Evolutionary conservation across 2,888 invertebrate genomes (phyloP), one percentile per base, ranked within the genome.

Genomic region (Ethmia dodecea): DNA sequence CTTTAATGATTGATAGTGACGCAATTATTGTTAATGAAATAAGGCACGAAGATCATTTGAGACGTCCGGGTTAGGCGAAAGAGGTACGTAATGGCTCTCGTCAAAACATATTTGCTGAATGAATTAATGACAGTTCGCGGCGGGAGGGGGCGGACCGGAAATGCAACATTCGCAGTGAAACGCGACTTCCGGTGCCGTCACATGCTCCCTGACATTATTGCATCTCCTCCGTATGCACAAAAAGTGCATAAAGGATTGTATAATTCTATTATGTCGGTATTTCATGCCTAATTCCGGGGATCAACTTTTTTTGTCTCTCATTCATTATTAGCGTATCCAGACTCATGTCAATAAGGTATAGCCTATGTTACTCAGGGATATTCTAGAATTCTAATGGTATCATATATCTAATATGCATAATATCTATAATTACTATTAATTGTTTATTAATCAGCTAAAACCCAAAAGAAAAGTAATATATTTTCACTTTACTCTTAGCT

Each of bases 101-200:
- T 84, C 84, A 83, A 66, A 84, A 83, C 75, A 80, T 81, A 75
- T 39, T 84, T 80, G 79, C 81, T 68, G 73, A 71, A 72, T 80
- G 83, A 84, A 73, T n/a, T 83, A 77, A 84, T 83, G 80, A 64
- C 59, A 63, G 55, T 63, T 70, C 73, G 62, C 74, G 53, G 66
- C 66, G 55, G 70, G 74, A 68, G 53, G 45, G 44, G 49, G 31
- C n/a, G 3, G 31, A 24, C 49, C 73, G 78, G 81, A 80, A 77
- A 69, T 54, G 47, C 43, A 63, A 63, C 75, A 76, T 81, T 80
- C 71, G 81, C 77, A 69, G 68, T 59, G 65, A 70, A 64, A 75
- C 58, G 64, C 59, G 52, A 71, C 67, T 73, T 81, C 80, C 80
- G 65, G 56, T 47, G 52, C 59, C 59, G 68, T 65, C 77, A 70